These are phyloP conservation scores for Eupithecia vulgata DNA, from an alignment of 2,888 invertebrate genomes.

Conservation along the genomic window DNA sequence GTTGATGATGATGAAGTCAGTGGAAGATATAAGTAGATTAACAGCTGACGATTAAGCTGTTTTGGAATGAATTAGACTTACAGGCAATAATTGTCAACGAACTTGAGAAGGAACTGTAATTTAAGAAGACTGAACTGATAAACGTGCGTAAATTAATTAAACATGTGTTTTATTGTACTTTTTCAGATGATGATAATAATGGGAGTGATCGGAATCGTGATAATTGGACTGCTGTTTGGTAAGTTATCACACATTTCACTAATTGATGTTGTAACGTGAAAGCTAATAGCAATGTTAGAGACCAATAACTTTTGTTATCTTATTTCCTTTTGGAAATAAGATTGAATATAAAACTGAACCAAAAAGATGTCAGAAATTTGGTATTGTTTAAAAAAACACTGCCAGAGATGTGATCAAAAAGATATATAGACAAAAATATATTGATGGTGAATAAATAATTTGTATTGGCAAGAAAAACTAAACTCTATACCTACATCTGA, in stretches of 20 bases:
- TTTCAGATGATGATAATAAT: conserved; percentile 95
- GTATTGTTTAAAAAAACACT: neutral
- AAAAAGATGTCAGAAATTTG: conserved; percentile 3
- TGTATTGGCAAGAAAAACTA: neutral
- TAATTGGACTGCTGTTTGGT: conserved; percentile 95
- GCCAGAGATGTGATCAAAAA: neutral
- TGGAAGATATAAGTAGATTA: too few species aligned
- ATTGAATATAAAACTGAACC: conserved; percentile 26
- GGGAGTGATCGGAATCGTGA: conserved; percentile 92
- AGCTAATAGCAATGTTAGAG: conserved; percentile 41
- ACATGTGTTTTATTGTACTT: neutral
- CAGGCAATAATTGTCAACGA: too few species aligned
- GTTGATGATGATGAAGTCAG: too few species aligned
- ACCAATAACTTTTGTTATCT: too few species aligned
- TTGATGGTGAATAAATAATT: neutral
- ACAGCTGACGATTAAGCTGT: too few species aligned
- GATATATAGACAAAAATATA: neutral
- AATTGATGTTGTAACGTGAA: conserved; percentile 55
- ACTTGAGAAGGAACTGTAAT: too few species aligned
- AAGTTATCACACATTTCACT: conserved; percentile 75
- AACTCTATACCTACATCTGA: neutral
- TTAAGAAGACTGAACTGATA: neutral
- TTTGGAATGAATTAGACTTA: too few species aligned
- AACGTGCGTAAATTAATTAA: neutral
- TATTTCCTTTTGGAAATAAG: too few species aligned